Base-by-base conservation (phyloP, 2,888 invertebrate species). In the Plagodis dolabraria region DNA sequence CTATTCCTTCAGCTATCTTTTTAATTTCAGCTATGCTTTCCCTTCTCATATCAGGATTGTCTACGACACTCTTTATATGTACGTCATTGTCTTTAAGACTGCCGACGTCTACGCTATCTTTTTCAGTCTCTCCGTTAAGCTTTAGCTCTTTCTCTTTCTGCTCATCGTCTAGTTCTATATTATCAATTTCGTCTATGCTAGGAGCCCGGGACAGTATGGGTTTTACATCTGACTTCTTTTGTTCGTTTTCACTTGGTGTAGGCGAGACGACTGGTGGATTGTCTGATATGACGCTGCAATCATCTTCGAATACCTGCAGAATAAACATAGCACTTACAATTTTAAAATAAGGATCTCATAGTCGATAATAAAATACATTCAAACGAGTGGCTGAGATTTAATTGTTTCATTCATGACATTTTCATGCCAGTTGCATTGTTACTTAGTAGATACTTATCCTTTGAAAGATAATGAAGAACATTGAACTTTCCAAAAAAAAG, bases 71-170 rank as follows among this genome's bases (percentile, higher is more conserved):
- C 69, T 81, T 90, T 68, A 91, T 76, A 70, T 87, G 88, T 43
- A 86, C 70, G 48, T 86, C 92, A 75, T 62, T 89, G 89, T 84
- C 93, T 86, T 82, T 94, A 76, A 71, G 93, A 92, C 78, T 92
- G 80, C 83, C 93, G 92, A 82, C 84, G 86, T 89, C 87, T 68
- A 75, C 93, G 89, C 74, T 93, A 92, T 79, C 94, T 84, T 69
- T 93, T 72, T 94, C 94, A 81, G 94, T 93, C 79, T 92, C 93
- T 75, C 88, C 91, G 69, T 94, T 94, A 34, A 87, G 73, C 74
- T 91, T 89, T n/a, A 73, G 65, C 65, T 83, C 82, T 49, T 82
- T 86, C 8, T 80, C 86, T 75, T 82, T 86, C 34, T 85, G 79
- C 35, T 85, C 90, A 4, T 85, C 84, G 60, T 92, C 92, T 69